Percentiles rank a stretch among this genome's conserved stretches.
Conservation (phyloP, 2,113 vertebrate species). For the Thamnophis sirtalis region DNA sequence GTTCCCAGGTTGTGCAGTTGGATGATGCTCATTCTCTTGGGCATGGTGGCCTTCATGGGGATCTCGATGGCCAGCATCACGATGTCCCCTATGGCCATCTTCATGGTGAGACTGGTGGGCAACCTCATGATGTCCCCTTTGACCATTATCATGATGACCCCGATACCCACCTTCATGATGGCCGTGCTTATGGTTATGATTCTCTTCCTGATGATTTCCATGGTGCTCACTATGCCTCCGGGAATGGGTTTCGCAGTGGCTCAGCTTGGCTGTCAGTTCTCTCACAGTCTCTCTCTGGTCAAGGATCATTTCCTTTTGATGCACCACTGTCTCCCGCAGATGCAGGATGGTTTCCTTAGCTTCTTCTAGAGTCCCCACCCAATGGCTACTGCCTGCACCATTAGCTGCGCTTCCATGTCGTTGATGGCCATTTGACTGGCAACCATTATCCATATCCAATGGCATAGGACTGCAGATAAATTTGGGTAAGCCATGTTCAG, state of each 20-base stretch:
- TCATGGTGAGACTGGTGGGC: neutral
- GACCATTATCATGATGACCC: neutral
- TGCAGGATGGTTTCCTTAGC: slow-evolving; percentile 77
- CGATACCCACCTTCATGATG: slow-evolving; percentile 27
- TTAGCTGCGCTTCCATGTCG: slow-evolving; percentile 29
- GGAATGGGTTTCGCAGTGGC: slow-evolving; percentile 71
- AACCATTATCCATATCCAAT: slow-evolving; percentile 64
- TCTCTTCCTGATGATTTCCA: slow-evolving; percentile 15
- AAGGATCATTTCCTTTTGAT: slow-evolving; percentile 80
- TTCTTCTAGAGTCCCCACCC: slow-evolving; percentile 75
- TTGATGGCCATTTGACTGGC: slow-evolving; percentile 56
- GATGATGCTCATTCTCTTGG: slow-evolving; percentile 42
- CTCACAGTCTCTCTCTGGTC: slow-evolving; percentile 79
- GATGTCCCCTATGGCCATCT: neutral
- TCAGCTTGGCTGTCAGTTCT: slow-evolving; percentile 78
- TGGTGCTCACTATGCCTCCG: slow-evolving; percentile 33
- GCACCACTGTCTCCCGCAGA: slow-evolving; percentile 76
- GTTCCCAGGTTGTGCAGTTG: slow-evolving; percentile 38
- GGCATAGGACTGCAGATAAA: slow-evolving; percentile 78
- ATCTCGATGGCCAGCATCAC: neutral
- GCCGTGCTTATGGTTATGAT: slow-evolving; percentile 50
- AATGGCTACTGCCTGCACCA: slow-evolving; percentile 48
- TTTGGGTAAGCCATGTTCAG: slow-evolving; percentile 62
- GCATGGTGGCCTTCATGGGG: slow-evolving; percentile 35
- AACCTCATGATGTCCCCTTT: slow-evolving; percentile 2